Evolutionary conservation across 1,140 invertebrate genomes (phyloP).

Genomic region (Listronotus oregonensis): DNA sequence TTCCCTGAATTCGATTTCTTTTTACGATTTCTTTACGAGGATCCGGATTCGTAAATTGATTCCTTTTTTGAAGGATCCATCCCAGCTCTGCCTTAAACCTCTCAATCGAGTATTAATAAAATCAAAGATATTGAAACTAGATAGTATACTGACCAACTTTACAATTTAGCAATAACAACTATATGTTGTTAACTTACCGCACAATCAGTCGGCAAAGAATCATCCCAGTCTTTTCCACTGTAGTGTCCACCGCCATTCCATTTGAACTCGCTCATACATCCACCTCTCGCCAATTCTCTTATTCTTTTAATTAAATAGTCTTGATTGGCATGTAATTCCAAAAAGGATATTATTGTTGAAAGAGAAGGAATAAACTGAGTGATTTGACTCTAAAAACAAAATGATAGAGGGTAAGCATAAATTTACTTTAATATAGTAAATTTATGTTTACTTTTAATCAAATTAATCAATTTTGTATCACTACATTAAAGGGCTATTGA

Average conservation of each 20-base stretch:
- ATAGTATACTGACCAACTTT: too few species aligned
- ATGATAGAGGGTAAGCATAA: too few species aligned
- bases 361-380: constrained; percentile 69
- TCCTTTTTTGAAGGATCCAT: too few species aligned
- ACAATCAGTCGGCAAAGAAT: constrained; percentile 79
- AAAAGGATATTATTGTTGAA: constrained; percentile 72
- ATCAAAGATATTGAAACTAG: too few species aligned
- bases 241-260: constrained; percentile 78
- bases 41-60: too few species aligned
- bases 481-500: not conserved
- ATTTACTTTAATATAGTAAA: too few species aligned
- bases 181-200: constrained; percentile 69
- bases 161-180: too few species aligned
- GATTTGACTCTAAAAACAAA: constrained; percentile 48
- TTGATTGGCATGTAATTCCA: constrained; percentile 79
- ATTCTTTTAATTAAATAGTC: constrained; percentile 81
- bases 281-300: constrained; percentile 74
- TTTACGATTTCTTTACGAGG: too few species aligned
- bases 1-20: too few species aligned
- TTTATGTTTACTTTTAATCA: too few species aligned
- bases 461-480: not conserved
- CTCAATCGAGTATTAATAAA: too few species aligned
- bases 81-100: too few species aligned
- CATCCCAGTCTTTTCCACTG: constrained; percentile 77
- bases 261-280: constrained; percentile 79